Evolutionary conservation across 53 echinoderm and acorn worm species (phyloP), one percentile per base, ranked within the genome.

Genomic region (Patiria pectinifera): DNA sequence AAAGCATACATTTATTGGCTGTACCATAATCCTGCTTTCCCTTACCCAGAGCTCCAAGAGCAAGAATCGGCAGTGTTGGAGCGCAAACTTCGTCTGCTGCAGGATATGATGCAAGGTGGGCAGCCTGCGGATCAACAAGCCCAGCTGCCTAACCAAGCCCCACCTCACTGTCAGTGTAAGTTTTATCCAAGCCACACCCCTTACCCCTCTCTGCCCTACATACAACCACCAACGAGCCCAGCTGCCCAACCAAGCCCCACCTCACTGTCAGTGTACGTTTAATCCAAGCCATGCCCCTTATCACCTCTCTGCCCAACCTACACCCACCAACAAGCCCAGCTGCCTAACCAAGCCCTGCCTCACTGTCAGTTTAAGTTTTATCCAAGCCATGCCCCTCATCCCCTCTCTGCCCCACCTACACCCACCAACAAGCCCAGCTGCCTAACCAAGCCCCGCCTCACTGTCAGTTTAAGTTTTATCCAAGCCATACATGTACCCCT

Each of bases 31-130:
- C 66, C 12, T 70, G 21, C 19, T 5, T 74, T n/a, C 26, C 16
- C 22, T 83, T 22, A 58, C 22, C 83, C 91, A 94, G 97, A 97
- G 84, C 87, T 88, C 26, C 93, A 93, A 48, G 96, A 97, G 92
- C 95, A 95, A 87, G 95, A 96, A 78, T 93, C 97, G 74, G 96
- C 95, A 70, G 94, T 95, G 58, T 92, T 96, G 89, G 97, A 97
- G 91, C 93, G 97, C 72, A 97, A 97, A 92, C 92, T 97, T 69
- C 97, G 96, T 45, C 93, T 97, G 89, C 93, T 94, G 48, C 97
- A 97, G 80, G 97, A 96, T 87, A 94, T 96, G 91, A 97, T 97
- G 93, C 97, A 97, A 81, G 94, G 94, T 4, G 97, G 95, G 81
- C 94, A 93, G 72, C 92, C 89, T 84, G 96, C 92, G 66, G 88